These are phyloP conservation scores for Neoarius graeffei DNA, from an alignment of 2,113 vertebrate species.

Conservation along the genomic window DNA sequence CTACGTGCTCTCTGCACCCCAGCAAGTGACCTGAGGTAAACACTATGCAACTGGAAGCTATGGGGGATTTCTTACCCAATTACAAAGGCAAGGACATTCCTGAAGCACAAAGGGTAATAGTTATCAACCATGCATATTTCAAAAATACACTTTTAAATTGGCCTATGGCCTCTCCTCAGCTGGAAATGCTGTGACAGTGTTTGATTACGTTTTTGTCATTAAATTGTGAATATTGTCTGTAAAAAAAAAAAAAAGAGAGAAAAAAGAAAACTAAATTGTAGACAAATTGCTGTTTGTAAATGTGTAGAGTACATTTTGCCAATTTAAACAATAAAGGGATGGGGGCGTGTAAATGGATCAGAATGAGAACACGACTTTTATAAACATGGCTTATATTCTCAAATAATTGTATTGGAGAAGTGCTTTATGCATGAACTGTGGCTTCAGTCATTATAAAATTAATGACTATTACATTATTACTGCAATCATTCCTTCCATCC, in stretches of 20 bases:
- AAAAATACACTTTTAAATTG: conserved; percentile 24
- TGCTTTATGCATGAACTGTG: not conserved
- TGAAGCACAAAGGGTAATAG: conserved; percentile 10
- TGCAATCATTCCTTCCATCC: no score
- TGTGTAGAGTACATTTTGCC: not conserved
- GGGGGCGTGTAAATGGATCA: not conserved
- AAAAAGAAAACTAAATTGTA: not conserved
- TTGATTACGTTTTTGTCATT: no score
- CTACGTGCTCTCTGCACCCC: conserved; percentile 68
- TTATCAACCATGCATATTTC: not conserved
- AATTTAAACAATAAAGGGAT: not conserved
- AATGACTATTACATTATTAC: not conserved
- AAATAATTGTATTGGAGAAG: not conserved
- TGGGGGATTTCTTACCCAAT: not conserved
- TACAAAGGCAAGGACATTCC: conserved; percentile 1
- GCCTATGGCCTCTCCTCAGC: not conserved
- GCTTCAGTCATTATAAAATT: not conserved
- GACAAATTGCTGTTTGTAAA: conserved; percentile 6
- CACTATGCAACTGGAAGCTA: conserved; percentile 7
- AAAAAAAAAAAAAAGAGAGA: no score
- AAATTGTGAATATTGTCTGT: no score
- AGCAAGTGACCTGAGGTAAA: conserved; percentile 65
- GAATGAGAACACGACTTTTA: not conserved
- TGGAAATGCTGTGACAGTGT: not conserved
- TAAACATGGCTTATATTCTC: not conserved